These are phyloP conservation scores for Papilio helenus DNA, from an alignment of 1,140 invertebrate species.

Conservation along the genomic window DNA sequence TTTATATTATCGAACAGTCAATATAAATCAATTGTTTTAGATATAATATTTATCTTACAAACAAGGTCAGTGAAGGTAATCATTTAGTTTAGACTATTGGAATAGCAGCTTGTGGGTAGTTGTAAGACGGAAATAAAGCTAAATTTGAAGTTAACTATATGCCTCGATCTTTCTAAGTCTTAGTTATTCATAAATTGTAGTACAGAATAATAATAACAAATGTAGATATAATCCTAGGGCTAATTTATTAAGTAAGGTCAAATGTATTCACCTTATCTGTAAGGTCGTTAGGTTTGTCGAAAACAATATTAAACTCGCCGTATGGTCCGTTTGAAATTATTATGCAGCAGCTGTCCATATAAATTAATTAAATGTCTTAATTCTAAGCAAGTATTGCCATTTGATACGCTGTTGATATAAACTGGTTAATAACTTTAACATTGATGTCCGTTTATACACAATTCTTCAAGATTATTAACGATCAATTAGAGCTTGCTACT, in stretches of 20 bases:
- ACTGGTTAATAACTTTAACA: not conserved
- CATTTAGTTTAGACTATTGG: not conserved
- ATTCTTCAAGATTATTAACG: not conserved
- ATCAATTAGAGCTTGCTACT: not conserved
- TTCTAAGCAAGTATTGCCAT: not conserved
- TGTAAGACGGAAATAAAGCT: not conserved
- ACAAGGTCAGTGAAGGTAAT: not conserved
- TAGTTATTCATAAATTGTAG: not conserved
- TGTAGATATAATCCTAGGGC: not conserved
- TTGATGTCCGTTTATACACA: not conserved
- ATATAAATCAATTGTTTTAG: not conserved
- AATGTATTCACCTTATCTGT: constrained; percentile 1
- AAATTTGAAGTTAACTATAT: not conserved
- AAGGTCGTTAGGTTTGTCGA: constrained; percentile 13
- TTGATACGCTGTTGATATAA: not conserved
- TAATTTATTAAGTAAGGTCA: not conserved
- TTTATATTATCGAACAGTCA: not conserved
- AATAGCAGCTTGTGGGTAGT: not conserved
- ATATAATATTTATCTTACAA: not conserved
- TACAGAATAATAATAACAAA: not conserved
- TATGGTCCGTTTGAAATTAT: not conserved
- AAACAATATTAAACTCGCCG: constrained; percentile 5
- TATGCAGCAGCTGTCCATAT: not conserved
- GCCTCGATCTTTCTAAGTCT: not conserved
- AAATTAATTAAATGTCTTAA: constrained; percentile 1